Evolutionary conservation across 53 echinoderm and acorn worm species (phyloP), one percentile per base, ranked within the genome.

Genomic region (Glandiceps talaboti): DNA sequence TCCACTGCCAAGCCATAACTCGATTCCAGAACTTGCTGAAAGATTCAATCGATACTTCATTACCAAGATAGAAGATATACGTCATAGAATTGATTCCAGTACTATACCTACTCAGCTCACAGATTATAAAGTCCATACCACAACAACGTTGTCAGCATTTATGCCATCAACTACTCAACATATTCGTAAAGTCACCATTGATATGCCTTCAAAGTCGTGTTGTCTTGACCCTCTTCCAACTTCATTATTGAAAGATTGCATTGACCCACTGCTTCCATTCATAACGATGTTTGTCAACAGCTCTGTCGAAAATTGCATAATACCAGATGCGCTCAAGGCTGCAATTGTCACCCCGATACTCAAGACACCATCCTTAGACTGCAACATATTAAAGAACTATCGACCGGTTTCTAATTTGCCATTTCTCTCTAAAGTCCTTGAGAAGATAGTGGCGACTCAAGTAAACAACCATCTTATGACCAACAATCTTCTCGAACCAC

Each of bases 311-410:
- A 45, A 45, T 45, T 6, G 64, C 20, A 20, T 45, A 45, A 20
- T 45, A 45, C 20, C 64, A 12, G 28, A 12, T 1, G 27, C 25
- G 14, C 79, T 83, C 73, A 83, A 83, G 32, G 32, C 75, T 25
- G 87, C 87, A 28, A 28, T 83, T 64, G 76, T 87, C 27, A 82
- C 86, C 25, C 86, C 86, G 0, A 74, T 82, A 27, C 32, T 86
- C 45, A 86, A 86, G 32, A 82, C 81, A 33, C 1, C 73, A 31
- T 32, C 74, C 1, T 33, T 82, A 1, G 82, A 82, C 45, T 74
- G 29, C 28, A 28, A 86, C 25, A 76, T 64, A 1, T 20, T 85
- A 12, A 85, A 77, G 1, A 81, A 76, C 27, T 80, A 80, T 33
- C 80, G 80, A 1, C 85, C 85, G 0, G 72, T 85, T 31, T 85